A percentile compares a stretch with the other conserved stretches of the same genome.
These are phyloP conservation scores for Bedellia somnulentella DNA, from an alignment of 2,888 invertebrate genomes.

Conservation along the genomic window DNA sequence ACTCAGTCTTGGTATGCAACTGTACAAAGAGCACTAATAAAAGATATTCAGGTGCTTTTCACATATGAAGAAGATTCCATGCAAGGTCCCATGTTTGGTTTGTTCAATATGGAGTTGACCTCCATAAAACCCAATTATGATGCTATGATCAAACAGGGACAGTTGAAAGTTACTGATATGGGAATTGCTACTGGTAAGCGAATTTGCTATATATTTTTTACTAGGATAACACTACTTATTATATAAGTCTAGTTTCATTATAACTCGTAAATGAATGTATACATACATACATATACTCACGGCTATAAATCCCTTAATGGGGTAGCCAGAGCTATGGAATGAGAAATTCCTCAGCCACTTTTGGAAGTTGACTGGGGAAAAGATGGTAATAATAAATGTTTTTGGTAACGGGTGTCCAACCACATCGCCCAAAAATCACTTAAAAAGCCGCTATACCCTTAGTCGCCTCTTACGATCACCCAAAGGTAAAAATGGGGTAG, in stretches of 20 bases:
- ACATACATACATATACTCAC: too few relatives aligned
- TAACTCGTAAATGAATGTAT: background rate
- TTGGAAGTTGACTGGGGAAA: too few relatives aligned
- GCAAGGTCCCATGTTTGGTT: slow-evolving; percentile 78
- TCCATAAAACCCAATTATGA: slow-evolving; percentile 87
- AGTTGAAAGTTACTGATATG: slow-evolving; percentile 81
- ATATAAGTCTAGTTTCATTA: background rate
- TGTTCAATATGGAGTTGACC: slow-evolving; percentile 73
- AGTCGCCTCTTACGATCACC: too few relatives aligned
- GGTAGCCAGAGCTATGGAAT: too few relatives aligned
- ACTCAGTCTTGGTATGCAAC: slow-evolving; percentile 74
- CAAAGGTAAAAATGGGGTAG: too few relatives aligned
- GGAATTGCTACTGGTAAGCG: slow-evolving; percentile 77
- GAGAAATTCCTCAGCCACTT: too few relatives aligned
- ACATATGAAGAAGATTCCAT: slow-evolving; percentile 70
- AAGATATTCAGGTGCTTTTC: slow-evolving; percentile 80
- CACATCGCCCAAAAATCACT: too few relatives aligned
- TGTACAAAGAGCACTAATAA: slow-evolving; percentile 74
- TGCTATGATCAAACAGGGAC: slow-evolving; percentile 83
- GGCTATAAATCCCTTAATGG: too few relatives aligned
- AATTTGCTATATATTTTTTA: slow-evolving; percentile 1
- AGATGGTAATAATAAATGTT: too few relatives aligned
- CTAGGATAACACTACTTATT: background rate
- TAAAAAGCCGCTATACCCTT: too few relatives aligned
- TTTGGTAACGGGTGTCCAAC: too few relatives aligned